Base-by-base conservation (phyloP, 2,797 vertebrate species). In the Muscicapa striata region DNA sequence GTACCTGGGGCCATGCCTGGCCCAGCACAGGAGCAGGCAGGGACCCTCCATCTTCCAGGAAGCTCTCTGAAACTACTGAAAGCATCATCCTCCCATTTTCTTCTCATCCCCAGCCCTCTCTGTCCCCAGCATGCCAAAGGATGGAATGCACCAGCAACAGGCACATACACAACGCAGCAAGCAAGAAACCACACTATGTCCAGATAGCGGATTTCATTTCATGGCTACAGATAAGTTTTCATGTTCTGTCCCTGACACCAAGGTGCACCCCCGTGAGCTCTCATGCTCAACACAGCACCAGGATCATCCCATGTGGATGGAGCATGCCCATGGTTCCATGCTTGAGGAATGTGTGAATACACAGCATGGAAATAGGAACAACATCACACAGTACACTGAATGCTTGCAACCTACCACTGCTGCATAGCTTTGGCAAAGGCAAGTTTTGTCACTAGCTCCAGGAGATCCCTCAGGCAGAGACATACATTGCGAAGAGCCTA, bases 241-340 rank as follows among this genome's bases (percentile, higher is more conserved):
- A 10, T 2, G 2, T 19, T n/a, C 70, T 27, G 24, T n/a, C 66
- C n/a, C 41, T 15, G 5, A 8, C 70, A 38, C 29, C 24, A 8
- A 49, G 30, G 14, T 13, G 22, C 62, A 40, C 0, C 21, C 13
- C 29, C 8, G 10, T 2, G 12, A 40, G 9, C 1, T 1, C 10
- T 13, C 9, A 16, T 46, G 63, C 15, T 24, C 36, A 36, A 4
- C 5, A 2, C 7, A 3, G 10, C 16, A 2, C n/a, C 19, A 29
- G 40, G 29, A 26, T 74, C 29, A 46, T 41, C 64, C 67, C 72
- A n/a, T 0, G 2, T 14, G 46, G 40, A 54, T 13, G n/a, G 40
- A 17, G 22, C 24, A 30, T 1, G 0, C 6, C 7, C 7, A 0
- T 1, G 23, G 34, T 18, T 66, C 15, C 0, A 1, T 24, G 58